Conservation (phyloP, 2,888 invertebrate genomes). For the Ashinkailepas kermadecensis region DNA sequence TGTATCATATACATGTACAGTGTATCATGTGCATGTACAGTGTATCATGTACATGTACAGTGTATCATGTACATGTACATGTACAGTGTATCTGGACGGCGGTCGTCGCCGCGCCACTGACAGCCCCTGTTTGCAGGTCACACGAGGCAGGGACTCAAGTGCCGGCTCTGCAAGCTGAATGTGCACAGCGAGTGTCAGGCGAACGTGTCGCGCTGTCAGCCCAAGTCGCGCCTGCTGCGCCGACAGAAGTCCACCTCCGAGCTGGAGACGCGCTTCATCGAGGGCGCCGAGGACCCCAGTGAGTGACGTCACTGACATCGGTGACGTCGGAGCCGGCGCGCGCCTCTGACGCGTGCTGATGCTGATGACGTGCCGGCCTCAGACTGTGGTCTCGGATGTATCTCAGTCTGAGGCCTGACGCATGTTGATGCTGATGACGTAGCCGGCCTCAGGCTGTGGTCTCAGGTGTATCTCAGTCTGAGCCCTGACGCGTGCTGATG, state of each 20-base stretch:
- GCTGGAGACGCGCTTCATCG: conserved; percentile 37
- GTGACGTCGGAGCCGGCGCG: neutral
- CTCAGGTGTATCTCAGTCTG: neutral
- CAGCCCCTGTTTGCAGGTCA: conserved; percentile 56
- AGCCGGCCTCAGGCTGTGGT: neutral
- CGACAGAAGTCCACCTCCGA: conserved; percentile 79
- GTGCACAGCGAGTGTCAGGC: conserved; percentile 76
- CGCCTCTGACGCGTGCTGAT: neutral
- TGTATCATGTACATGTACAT: no score
- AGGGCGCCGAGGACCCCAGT: conserved; percentile 12
- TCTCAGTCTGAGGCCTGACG: no score
- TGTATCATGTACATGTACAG: no score
- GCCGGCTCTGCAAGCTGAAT: conserved; percentile 83
- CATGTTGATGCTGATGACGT: no score
- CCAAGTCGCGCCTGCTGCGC: conserved; percentile 71
- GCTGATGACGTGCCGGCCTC: no score
- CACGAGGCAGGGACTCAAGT: conserved; percentile 80
- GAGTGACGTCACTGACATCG: neutral
- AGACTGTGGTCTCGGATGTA: neutral
- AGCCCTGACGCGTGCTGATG: no score
- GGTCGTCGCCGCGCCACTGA: no score
- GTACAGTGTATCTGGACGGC: no score
- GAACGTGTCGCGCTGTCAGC: conserved; percentile 74
- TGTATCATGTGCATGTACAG: no score
- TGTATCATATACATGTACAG: no score